Conservation (phyloP, 2,113 vertebrate species). For the Bubalus kerabau region DNA sequence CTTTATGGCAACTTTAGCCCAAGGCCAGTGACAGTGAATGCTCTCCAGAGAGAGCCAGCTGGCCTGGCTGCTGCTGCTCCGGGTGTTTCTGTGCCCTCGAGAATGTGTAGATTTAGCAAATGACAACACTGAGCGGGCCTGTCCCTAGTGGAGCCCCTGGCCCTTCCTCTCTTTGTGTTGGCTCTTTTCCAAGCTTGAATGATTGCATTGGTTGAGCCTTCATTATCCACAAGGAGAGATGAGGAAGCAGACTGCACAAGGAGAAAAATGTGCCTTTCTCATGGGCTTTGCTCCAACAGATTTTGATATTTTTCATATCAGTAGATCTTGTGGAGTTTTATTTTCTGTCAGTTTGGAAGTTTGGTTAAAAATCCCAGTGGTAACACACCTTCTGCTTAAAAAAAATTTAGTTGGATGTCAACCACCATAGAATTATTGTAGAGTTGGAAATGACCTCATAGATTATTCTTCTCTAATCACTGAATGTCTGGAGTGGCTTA, state of each 20-base stretch:
- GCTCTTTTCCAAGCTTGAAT: neutral
- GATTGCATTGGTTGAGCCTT: neutral
- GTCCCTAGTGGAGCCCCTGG: neutral
- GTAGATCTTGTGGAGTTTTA: neutral
- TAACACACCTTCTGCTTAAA: slow-evolving; percentile 23
- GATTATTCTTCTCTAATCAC: neutral
- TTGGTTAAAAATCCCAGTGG: neutral
- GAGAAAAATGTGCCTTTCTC: neutral
- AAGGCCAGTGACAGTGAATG: neutral
- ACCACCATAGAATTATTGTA: neutral
- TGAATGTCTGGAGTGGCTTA: neutral
- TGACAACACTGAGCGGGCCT: neutral
- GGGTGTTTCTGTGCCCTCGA: slow-evolving; percentile 33
- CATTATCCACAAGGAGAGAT: neutral
- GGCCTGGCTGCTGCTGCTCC: neutral
- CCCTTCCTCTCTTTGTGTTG: neutral
- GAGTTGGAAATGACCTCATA: neutral
- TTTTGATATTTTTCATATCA: neutral
- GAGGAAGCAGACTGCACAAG: neutral
- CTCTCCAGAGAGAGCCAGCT: neutral
- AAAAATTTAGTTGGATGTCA: neutral
- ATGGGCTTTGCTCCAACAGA: neutral
- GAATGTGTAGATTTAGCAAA: slow-evolving; percentile 25
- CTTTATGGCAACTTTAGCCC: slow-evolving; percentile 14
- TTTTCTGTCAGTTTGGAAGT: neutral